These are phyloP conservation scores for Plagodis dolabraria DNA, from an alignment of 2,888 invertebrate genomes.

Conservation along the genomic window DNA sequence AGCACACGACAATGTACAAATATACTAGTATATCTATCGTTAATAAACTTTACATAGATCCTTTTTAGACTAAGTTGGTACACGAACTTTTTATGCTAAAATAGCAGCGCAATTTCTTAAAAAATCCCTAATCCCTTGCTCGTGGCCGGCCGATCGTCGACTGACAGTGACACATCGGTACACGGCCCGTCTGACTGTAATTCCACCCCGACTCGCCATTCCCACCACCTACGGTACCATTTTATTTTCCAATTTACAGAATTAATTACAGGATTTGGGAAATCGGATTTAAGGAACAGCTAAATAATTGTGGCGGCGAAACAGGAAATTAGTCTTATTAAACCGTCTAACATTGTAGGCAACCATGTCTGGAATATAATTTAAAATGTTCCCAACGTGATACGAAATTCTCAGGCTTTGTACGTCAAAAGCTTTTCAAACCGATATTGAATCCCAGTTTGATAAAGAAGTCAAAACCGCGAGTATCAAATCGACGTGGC, in stretches of 20 bases:
- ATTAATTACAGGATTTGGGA: conserved; percentile 55
- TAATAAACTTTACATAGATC: no score
- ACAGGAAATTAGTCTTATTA: conserved; percentile 3
- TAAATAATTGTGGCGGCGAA: conserved; percentile 7
- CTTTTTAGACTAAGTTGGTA: not conserved
- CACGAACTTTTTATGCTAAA: conserved; percentile 42
- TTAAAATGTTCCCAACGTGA: conserved; percentile 12
- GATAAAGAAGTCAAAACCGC: conserved; percentile 80
- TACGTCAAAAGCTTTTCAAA: conserved; percentile 35
- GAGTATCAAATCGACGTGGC: conserved; percentile 76
- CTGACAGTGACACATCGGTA: conserved; percentile 85
- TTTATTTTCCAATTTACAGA: conserved; percentile 67
- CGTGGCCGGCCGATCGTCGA: conserved; percentile 65
- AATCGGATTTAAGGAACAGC: conserved; percentile 18
- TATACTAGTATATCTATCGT: no score
- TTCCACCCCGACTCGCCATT: conserved; percentile 69
- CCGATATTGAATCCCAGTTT: conserved; percentile 66
- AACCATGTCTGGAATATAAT: not conserved
- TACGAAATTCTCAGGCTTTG: conserved; percentile 33
- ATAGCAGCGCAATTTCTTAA: conserved; percentile 72
- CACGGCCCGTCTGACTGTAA: conserved; percentile 81
- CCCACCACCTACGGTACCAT: conserved; percentile 53
- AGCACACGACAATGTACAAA: no score
- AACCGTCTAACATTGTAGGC: not conserved
- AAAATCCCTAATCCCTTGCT: conserved; percentile 74